These are phyloP conservation scores for Drosophila ambigua DNA, from an alignment of 1,140 invertebrate species.

Conservation along the genomic window DNA sequence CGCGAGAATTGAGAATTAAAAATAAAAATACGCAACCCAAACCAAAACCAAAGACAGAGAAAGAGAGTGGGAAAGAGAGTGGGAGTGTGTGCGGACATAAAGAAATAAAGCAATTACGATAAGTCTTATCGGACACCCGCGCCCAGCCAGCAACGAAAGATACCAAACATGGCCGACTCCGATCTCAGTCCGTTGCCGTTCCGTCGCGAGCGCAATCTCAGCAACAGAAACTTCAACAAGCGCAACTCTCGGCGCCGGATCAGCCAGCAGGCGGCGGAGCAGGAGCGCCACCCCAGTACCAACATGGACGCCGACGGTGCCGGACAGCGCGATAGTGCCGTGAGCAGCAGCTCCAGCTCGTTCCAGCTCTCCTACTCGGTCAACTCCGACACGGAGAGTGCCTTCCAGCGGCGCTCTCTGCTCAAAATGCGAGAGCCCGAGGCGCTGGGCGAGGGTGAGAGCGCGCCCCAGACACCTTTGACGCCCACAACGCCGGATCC, in stretches of 20 bases:
- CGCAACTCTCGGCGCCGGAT: constrained; percentile 69
- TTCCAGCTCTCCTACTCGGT: constrained; percentile 69
- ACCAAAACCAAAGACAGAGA: background rate
- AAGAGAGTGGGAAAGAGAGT: constrained; percentile 6
- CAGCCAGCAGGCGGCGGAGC: constrained; percentile 42
- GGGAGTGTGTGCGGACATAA: background rate
- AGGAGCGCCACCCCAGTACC: constrained; percentile 53
- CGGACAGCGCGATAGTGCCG: constrained; percentile 27
- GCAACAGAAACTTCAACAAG: constrained; percentile 78
- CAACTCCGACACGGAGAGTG: constrained; percentile 71
- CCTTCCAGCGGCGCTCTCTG: constrained; percentile 59
- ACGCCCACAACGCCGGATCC: constrained; percentile 62
- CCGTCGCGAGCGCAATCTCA: constrained; percentile 77
- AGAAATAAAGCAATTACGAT: constrained; percentile 25
- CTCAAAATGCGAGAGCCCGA: constrained; percentile 59
- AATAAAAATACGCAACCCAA: background rate
- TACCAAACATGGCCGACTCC: constrained; percentile 65
- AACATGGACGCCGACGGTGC: constrained; percentile 29
- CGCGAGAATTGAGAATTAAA: constrained; percentile 22
- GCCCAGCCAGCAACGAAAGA: background rate
- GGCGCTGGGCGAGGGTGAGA: background rate
- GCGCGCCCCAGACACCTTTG: background rate
- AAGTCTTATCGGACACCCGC: constrained; percentile 24
- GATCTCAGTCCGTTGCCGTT: constrained; percentile 76
- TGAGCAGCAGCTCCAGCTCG: constrained; percentile 60